Evolutionary conservation across 2,113 vertebrate genomes (phyloP).

Genomic region (Cromileptes altivelis): DNA sequence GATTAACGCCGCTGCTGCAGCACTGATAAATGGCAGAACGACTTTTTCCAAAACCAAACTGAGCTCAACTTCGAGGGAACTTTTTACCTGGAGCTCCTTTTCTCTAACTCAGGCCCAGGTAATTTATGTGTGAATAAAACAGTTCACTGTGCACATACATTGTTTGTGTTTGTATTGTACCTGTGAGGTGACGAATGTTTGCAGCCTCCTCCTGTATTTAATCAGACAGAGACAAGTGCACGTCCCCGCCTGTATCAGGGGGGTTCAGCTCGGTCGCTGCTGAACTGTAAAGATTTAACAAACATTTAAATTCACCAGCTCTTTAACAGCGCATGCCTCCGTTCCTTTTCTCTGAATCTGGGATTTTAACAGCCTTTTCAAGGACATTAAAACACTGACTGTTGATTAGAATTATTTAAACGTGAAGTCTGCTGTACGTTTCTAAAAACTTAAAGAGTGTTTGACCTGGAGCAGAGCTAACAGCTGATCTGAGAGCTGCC

Average conservation of each 20-base stretch:
- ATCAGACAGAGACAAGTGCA: background rate
- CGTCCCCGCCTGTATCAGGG: background rate
- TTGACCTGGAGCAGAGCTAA: background rate
- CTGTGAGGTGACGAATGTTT: constrained; percentile 4
- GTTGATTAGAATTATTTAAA: background rate
- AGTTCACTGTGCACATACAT: background rate
- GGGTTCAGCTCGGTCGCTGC: background rate
- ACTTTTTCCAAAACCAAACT: background rate
- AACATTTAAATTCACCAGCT: background rate
- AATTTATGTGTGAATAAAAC: background rate
- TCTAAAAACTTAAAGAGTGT: background rate
- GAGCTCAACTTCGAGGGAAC: background rate
- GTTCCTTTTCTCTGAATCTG: background rate
- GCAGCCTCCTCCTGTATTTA: constrained; percentile 15
- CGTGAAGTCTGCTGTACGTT: background rate
- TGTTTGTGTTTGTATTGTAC: constrained; percentile 13
- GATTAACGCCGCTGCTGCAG: background rate
- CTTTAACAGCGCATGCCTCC: background rate
- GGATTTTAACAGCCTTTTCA: constrained; percentile 6
- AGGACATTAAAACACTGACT: background rate
- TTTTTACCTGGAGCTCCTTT: background rate
- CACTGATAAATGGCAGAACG: background rate
- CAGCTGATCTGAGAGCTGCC: background rate
- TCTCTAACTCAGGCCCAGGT: background rate
- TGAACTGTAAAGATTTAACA: constrained; percentile 1